Percentiles rank a stretch among this genome's conserved stretches.
Conservation (phyloP, 2,888 invertebrate genomes). For the Brachypalpus laphriformis region DNA sequence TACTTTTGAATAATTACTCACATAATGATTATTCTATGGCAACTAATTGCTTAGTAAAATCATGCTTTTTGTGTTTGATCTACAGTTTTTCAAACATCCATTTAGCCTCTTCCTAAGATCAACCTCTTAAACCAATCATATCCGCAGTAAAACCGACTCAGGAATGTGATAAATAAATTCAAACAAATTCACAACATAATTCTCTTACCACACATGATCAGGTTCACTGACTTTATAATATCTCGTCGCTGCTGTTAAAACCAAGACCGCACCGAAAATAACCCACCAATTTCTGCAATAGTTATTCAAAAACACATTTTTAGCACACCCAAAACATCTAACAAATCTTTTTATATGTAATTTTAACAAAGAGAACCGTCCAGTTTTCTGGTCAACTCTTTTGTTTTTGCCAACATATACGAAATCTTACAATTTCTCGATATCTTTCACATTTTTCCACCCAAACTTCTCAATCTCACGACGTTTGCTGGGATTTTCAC, state of each 20-base stretch:
- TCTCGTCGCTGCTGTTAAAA: conserved; percentile 89
- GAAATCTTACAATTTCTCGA: conserved; percentile 74
- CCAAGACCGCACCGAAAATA: conserved; percentile 86
- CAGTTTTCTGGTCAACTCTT: conserved; percentile 76
- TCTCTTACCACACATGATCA: conserved; percentile 94
- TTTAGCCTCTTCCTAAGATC: no score
- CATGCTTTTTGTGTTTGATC: not conserved
- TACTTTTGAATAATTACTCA: no score
- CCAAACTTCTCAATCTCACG: conserved; percentile 3
- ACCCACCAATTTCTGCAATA: conserved; percentile 85
- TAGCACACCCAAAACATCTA: not conserved
- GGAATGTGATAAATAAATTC: not conserved
- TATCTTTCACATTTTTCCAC: conserved; percentile 13
- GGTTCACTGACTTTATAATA: conserved; percentile 96
- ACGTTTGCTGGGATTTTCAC: conserved; percentile 25
- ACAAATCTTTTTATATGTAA: not conserved
- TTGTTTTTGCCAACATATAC: conserved; percentile 43
- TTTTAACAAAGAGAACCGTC: not conserved
- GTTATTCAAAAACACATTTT: not conserved
- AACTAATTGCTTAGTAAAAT: no score
- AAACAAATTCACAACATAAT: conserved; percentile 8
- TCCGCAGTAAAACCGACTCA: not conserved
- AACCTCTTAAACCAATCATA: no score
- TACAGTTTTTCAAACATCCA: no score
- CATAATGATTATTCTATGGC: not conserved